These are phyloP conservation scores for Leucophenga montana DNA, from an alignment of 2,888 invertebrate genomes.

Conservation along the genomic window DNA sequence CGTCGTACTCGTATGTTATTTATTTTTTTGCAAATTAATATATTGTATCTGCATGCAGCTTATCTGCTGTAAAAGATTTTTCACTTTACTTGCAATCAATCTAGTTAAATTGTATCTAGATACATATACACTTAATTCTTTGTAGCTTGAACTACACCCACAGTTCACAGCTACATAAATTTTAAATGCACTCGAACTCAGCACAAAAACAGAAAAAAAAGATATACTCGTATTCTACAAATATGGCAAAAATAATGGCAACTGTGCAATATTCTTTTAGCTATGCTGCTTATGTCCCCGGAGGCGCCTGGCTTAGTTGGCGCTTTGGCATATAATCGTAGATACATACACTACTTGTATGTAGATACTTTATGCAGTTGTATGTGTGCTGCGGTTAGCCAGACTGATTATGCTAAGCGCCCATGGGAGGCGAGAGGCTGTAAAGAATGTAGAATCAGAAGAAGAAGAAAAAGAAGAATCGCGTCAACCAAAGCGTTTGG, in stretches of 20 bases:
- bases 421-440: not conserved
- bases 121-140: too few species aligned
- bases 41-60: not conserved
- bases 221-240: slow-evolving; percentile 4
- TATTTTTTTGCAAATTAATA: not conserved
- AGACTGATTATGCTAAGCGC: slow-evolving; percentile 54
- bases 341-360: not conserved
- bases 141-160: slow-evolving; percentile 24
- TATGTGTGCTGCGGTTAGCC: slow-evolving; percentile 58
- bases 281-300: slow-evolving; percentile 1
- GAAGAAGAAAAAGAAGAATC: not conserved
- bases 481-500: not conserved
- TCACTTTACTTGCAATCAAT: not conserved
- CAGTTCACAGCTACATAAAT: slow-evolving; percentile 8
- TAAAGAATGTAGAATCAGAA: too few species aligned
- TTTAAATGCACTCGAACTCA: not conserved
- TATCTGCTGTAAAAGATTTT: not conserved
- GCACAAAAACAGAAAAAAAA: not conserved
- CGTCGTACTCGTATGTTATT: slow-evolving; percentile 43
- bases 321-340: not conserved
- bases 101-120: not conserved
- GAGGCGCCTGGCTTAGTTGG: slow-evolving; percentile 18
- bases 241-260: slow-evolving; percentile 28
- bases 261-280: not conserved
- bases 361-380: slow-evolving; percentile 44